phyloP scores from a whole-genome alignment of 53 echinoderm and acorn worm species.

The Echinometra lucunter region DNA sequence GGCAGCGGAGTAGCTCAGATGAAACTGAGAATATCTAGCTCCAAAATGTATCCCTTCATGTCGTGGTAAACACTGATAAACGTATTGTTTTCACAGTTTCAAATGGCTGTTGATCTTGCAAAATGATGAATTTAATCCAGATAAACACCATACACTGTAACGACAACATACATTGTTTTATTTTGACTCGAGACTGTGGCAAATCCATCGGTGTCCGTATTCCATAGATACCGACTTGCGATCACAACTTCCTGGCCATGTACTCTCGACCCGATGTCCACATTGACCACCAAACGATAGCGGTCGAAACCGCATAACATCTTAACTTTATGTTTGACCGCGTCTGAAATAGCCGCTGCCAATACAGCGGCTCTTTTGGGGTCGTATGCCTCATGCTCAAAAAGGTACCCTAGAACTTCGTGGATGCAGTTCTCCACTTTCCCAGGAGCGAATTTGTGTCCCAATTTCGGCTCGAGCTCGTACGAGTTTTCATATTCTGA shows the following conservation, averaged over 20 bases:
- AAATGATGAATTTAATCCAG: slow-evolving; percentile 68
- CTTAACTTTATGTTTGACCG: slow-evolving; percentile 77
- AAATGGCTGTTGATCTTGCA: not conserved
- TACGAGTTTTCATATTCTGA: slow-evolving; percentile 73
- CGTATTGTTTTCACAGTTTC: not conserved
- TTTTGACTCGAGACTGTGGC: slow-evolving; percentile 74
- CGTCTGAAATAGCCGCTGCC: slow-evolving; percentile 71
- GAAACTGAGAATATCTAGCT: too few species aligned
- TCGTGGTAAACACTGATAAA: not conserved
- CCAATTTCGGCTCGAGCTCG: slow-evolving; percentile 70
- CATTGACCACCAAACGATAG: slow-evolving; percentile 76
- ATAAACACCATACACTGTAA: slow-evolving; percentile 85
- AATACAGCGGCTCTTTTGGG: slow-evolving; percentile 63
- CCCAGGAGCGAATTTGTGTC: slow-evolving; percentile 67
- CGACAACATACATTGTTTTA: slow-evolving; percentile 72
- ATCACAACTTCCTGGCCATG: slow-evolving; percentile 71
- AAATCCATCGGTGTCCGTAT: slow-evolving; percentile 82
- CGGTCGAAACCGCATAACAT: slow-evolving; percentile 69
- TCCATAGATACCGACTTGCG: slow-evolving; percentile 84
- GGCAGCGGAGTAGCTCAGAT: too few species aligned
- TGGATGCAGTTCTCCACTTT: slow-evolving; percentile 75
- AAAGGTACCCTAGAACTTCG: slow-evolving; percentile 58
- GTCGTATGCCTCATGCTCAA: slow-evolving; percentile 69
- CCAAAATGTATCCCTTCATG: too few species aligned
- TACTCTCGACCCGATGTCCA: slow-evolving; percentile 76